Evolutionary conservation across 2,113 vertebrate genomes (phyloP).

Genomic region (Arizona elegans): DNA sequence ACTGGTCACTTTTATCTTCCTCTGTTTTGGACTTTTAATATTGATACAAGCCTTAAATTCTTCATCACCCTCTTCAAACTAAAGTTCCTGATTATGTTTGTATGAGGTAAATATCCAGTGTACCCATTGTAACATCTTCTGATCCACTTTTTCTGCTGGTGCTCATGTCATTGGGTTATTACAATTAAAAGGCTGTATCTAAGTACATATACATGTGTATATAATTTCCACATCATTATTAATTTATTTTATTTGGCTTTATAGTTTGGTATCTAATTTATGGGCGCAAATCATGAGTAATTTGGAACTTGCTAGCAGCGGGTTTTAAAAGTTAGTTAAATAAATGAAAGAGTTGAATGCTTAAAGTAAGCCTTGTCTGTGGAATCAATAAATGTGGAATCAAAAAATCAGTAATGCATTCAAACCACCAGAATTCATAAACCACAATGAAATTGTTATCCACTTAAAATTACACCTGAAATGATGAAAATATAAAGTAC

Average conservation of each 20-base stretch:
- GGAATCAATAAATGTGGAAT: background rate
- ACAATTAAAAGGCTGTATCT: background rate
- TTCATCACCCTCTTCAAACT: background rate
- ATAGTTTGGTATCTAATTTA: background rate
- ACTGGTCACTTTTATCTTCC: background rate
- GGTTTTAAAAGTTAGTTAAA: background rate
- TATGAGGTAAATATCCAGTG: background rate
- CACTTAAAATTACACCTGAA: background rate
- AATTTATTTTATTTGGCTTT: background rate
- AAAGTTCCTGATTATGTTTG: background rate
- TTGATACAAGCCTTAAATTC: background rate
- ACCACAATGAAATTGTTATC: background rate
- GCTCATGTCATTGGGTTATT: background rate
- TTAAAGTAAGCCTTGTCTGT: background rate
- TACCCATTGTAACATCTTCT: background rate
- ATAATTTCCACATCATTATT: background rate
- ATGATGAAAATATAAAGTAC: background rate
- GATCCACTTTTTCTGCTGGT: background rate
- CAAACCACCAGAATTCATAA: background rate
- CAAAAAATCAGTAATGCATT: background rate
- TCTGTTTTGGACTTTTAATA: background rate
- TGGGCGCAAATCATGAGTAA: background rate
- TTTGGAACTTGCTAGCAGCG: background rate
- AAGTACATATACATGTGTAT: background rate
- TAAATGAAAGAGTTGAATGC: background rate